phyloP scores from a whole-genome alignment of 2,888 invertebrate genomes.

The Sminthurinus aureus region DNA sequence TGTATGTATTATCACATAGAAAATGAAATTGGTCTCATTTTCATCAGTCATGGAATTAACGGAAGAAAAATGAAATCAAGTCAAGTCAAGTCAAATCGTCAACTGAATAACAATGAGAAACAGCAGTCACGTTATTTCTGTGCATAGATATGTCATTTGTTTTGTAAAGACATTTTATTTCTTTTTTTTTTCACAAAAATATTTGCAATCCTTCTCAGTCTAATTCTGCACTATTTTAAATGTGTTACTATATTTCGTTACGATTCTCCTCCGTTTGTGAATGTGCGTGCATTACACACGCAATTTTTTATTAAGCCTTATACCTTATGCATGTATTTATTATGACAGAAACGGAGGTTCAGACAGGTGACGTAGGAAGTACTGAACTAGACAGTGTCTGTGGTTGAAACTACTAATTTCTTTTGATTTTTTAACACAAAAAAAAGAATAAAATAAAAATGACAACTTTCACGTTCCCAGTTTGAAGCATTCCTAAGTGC shows the following conservation, averaged over 20 bases:
- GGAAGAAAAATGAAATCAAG: conserved; percentile 1
- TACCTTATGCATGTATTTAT: no score
- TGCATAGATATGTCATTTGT: neutral
- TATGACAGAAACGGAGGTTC: neutral
- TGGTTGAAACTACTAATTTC: neutral
- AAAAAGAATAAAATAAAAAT: neutral
- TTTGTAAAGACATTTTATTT: neutral
- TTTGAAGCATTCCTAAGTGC: conserved; percentile 9
- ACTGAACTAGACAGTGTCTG: neutral
- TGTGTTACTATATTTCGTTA: neutral
- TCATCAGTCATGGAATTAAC: neutral
- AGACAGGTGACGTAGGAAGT: neutral
- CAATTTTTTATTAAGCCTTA: no score
- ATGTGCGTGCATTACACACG: neutral
- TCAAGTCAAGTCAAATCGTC: neutral
- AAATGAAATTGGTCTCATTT: conserved; percentile 8
- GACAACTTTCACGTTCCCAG: conserved; percentile 6
- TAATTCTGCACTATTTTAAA: neutral
- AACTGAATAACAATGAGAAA: neutral
- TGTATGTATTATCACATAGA: neutral
- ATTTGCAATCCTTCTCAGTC: neutral
- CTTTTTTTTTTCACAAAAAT: neutral
- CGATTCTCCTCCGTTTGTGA: neutral
- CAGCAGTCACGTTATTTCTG: neutral
- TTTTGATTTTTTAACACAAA: neutral